phyloP scores from a whole-genome alignment of 1,140 invertebrate species.

The Drosophila chauvacae region DNA sequence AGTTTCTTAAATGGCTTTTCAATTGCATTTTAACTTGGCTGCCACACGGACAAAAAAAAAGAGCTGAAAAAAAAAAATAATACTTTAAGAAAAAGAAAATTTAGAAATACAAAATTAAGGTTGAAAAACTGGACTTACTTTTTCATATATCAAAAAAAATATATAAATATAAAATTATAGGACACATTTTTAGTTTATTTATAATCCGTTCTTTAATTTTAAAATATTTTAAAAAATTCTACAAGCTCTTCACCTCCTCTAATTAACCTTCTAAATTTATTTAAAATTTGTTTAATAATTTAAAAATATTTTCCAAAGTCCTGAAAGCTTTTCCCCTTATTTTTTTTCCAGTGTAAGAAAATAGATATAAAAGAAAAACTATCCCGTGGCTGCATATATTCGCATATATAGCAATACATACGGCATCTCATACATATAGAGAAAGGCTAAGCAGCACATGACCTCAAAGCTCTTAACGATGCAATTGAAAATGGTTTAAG shows the following conservation, averaged over 20 bases:
- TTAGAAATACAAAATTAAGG: too few relatives aligned
- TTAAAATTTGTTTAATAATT: too few relatives aligned
- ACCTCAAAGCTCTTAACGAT: conserved; percentile 63
- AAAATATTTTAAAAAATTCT: not conserved
- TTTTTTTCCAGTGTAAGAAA: not conserved
- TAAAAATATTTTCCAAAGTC: not conserved
- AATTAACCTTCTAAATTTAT: not conserved
- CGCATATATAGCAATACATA: conserved; percentile 25
- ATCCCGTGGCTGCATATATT: conserved; percentile 6
- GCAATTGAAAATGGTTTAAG: conserved; percentile 67
- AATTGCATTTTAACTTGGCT: conserved; percentile 65
- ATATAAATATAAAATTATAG: too few relatives aligned
- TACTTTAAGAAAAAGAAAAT: too few relatives aligned
- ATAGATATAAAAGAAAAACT: conserved; percentile 17
- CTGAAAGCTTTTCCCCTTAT: fast-evolving
- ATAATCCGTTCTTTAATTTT: not conserved
- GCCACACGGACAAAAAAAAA: not conserved
- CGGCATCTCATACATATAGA: conserved; percentile 13
- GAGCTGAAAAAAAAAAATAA: not conserved
- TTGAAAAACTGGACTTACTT: too few relatives aligned
- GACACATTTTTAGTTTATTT: not conserved
- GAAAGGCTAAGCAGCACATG: conserved; percentile 40
- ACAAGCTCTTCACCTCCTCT: not conserved
- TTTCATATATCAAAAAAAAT: too few relatives aligned
- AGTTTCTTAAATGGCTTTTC: conserved; percentile 72